Base-by-base conservation (phyloP, 2,888 invertebrate genomes). In the Dermolepida albohirtum region DNA sequence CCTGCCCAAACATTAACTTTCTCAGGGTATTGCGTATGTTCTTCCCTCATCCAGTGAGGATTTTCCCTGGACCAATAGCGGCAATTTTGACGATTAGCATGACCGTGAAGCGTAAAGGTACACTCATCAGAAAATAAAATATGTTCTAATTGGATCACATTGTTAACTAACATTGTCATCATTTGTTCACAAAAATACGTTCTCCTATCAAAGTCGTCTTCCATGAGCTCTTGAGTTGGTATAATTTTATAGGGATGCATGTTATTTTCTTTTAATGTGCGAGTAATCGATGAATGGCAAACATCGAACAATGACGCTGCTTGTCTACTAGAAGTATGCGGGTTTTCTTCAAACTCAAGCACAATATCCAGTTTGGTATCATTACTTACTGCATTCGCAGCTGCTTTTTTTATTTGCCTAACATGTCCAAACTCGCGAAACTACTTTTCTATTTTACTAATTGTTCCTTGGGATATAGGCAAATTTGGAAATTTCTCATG, bases 391-490 rank as follows among this genome's bases (percentile, higher is more conserved):
- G 40, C 51, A 51, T 51, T 51, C 17, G 27, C 51, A 51, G 17
- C 43, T 57, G 47, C 2, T 59, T 27, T 52, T 40, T 50, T 67
- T 39, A 16, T 67, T 17, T 67, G 39, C 27, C 50, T 43, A 43
- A 67, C 67, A n/a, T n/a, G 54, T 22, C 67, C 64, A 47, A 54
- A 27, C 39, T 55, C 17, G 7, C 44, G 54, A 62, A 59, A 68
- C 22, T 55, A 55, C 39, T 66, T 52, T 43, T 69, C 66, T 34
- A 66, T 59, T 66, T 66, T 69, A 34, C 66, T 66, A 22, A 69
- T 57, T 50, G 65, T 69, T n/a, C 65, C 59, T 66, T 69, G 66
- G 29, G 59, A 41, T 52, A 69, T 51, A 55, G 59, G 69, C 50
- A 69, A 69, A 59, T 69, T 50, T 12, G 66, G 66, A 69, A 43